Percentiles rank a stretch among this genome's conserved stretches.
Evolutionary conservation across 1,140 invertebrate genomes (phyloP).

Genomic region (Drosophila oshimai): DNA sequence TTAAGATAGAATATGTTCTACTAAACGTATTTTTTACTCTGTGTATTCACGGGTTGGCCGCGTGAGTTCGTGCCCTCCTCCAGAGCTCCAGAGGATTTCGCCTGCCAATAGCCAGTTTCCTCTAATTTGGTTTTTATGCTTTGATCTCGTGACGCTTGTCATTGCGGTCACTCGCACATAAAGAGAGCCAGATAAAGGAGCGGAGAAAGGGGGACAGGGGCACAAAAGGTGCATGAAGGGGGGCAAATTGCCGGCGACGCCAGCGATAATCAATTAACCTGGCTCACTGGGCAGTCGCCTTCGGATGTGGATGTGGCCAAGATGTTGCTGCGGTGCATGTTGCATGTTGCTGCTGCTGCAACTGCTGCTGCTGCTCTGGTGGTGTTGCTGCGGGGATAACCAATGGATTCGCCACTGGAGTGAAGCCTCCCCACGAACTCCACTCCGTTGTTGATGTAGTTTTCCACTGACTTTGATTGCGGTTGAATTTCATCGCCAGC

Average conservation of each 20-base stretch:
- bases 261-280: conserved; percentile 73
- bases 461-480: conserved; percentile 47
- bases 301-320: background rate
- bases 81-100: conserved; percentile 1
- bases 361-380: no score
- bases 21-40: background rate
- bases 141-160: conserved; percentile 76
- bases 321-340: background rate
- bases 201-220: background rate
- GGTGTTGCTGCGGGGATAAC: conserved; percentile 4
- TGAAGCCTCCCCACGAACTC: conserved; percentile 7
- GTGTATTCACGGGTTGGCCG: background rate
- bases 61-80: conserved; percentile 21
- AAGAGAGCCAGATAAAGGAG: background rate
- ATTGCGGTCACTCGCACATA: conserved; percentile 25
- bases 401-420: conserved; percentile 33
- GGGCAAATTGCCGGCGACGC: conserved; percentile 26
- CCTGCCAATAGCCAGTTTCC: conserved; percentile 29
- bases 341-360: conserved; percentile 1
- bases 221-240: background rate
- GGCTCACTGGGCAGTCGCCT: conserved; percentile 50
- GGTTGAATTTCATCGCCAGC: conserved; percentile 25
- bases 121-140: conserved; percentile 68
- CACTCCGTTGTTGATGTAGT: conserved; percentile 15
- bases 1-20: background rate